Evolutionary conservation across 1,140 invertebrate species (phyloP), one percentile per base, ranked within the genome.

Genomic region (Polyergus mexicanus): DNA sequence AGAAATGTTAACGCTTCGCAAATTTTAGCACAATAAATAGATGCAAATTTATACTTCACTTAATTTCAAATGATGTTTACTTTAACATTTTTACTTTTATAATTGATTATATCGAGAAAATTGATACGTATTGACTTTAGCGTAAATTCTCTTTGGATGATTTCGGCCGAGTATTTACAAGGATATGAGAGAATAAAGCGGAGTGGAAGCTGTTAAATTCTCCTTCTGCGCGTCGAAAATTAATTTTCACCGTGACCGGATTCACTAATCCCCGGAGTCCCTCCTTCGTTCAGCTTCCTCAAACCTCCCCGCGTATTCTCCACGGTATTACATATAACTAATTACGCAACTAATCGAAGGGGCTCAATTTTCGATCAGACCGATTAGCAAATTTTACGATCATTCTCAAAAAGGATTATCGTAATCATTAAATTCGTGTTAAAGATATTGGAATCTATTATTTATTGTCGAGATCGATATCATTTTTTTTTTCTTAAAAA

Each of bases 241-340:
- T 86, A 90, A 87, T 89, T 90, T 87, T 76, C 44, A 85, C 81
- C 86, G 86, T 85, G 85, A 89, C 71, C 62, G 86, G 77, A 83
- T 89, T 90, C 71, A 19, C 60, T 8, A 89, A 85, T 74, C 74
- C 87, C 58, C 28, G 3, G 35, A 32, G 28, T 51, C 66, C 51
- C 19, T 32, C 62, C 75, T 86, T 85, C 76, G 72, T 80, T 85
- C 81, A 80, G 58, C 47, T 28, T 3, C 19, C 63, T 41, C 69
- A 65, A 71, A 87, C 47, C 62, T 56, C 54, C 35, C 56, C 58
- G 11, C 25, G 38, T 35, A 65, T 56, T 80, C 74, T 78, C 74
- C 11, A 6, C 41, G 54, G 87, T 25, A 77, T 78, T 56, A 58
- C 86, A 19, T 28, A 47, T 28, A 47, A 47, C 58, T 78, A 84